Evolutionary conservation across 2,888 invertebrate genomes (phyloP), one percentile per base, ranked within the genome.

Genomic region (Gerris lacustris): DNA sequence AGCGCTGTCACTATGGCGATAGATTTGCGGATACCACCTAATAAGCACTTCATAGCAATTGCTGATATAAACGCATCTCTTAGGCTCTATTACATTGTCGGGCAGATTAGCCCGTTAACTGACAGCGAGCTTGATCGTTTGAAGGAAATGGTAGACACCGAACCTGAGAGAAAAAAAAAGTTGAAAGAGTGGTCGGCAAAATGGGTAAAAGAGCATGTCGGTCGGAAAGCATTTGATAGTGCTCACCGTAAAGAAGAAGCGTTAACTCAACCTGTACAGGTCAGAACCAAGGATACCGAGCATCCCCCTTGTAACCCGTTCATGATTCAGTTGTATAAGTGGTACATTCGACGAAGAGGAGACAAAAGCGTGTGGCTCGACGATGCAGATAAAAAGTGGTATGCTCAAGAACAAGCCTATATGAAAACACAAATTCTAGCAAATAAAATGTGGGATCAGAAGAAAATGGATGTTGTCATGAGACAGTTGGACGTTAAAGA

Each of bases 301-400:
- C 55, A 55, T 11, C 9, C 11, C 5, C 9, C 55, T 11, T 55
- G 55, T 55, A 44, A 44, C 18, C 18, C 11, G 5, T 18, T 45
- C 15, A 18, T 68, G 45, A 43, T 63, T 55, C 17, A 55, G 43
- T 6, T 68, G 70, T 69, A 7, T 63, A 76, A 75, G 66, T 76
- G 76, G 76, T 76, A 76, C 66, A 70, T 76, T 71, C 72, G 75
- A 68, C 71, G 76, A 45, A 70, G 76, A 70, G 75, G 75, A 44
- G 72, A 71, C 47, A 71, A 72, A 15, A 72, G 73, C 47, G 67
- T 71, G 15, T 72, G 73, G 68, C 43, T 72, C 45, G 73, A 73
- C 18, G 73, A 74, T 55, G 73, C 69, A 44, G 74, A 74, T 31
- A 72, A 73, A 44, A 73, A 72, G 63, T 74, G 73, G 74, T 71